A percentile compares a stretch with the other conserved stretches of the same genome.
Conservation (phyloP, 2,113 vertebrate genomes). For the Brachirus orientalis region DNA sequence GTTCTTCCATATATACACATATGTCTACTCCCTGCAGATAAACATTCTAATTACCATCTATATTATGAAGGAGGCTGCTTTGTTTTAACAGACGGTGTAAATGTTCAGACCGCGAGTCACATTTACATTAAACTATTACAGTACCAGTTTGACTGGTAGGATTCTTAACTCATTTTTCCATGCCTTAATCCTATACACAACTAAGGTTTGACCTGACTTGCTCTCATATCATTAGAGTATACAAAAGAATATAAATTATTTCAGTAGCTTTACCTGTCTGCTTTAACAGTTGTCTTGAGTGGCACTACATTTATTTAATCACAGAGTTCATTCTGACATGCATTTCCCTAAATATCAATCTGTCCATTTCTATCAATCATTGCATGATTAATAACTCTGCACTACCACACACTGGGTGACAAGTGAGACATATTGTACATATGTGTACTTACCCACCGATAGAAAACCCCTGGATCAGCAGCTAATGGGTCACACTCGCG, state of each 20-base stretch:
- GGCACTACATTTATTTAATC: no score
- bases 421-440: background rate
- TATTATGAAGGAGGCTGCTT: no score
- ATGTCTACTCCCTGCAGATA: background rate
- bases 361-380: background rate
- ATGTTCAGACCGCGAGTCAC: constrained; percentile 4
- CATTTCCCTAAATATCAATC: constrained; percentile 1
- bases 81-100: background rate
- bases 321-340: no score
- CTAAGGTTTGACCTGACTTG: background rate
- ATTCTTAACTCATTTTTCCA: background rate
- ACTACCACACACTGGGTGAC: background rate
- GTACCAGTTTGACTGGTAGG: background rate
- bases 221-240: no score
- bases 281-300: no score
- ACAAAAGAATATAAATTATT: no score
- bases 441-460: no score
- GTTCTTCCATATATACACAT: constrained; percentile 10
- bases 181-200: background rate
- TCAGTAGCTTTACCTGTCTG: no score
- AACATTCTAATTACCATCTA: background rate
- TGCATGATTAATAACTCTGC: no score
- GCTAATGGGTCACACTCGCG: background rate
- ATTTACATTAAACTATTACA: constrained; percentile 1
- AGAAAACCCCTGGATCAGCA: background rate